Conservation (phyloP, 2,113 vertebrate species). For the Rhinichthys klamathensis region DNA sequence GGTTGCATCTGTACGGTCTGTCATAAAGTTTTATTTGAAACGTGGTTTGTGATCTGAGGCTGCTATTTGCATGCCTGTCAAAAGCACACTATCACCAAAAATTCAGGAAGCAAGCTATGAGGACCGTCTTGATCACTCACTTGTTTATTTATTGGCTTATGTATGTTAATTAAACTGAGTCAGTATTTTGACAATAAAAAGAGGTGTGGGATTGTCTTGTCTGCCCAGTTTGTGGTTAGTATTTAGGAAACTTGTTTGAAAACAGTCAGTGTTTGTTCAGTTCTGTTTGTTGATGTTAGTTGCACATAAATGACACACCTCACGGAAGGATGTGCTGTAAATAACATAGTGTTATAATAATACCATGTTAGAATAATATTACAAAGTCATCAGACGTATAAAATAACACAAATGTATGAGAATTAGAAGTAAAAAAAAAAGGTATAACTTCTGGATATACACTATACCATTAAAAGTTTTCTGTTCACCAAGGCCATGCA, state of each 20-base stretch:
- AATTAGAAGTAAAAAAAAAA: not conserved
- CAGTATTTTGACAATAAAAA: not conserved
- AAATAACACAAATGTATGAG: not conserved
- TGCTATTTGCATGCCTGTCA: not conserved
- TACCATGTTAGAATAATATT: not conserved
- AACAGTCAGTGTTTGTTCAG: not conserved
- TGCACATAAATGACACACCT: not conserved
- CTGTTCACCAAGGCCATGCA: not conserved
- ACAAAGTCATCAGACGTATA: not conserved
- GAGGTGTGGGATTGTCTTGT: not conserved
- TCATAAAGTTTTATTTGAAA: constrained; percentile 9
- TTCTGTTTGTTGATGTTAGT: not conserved
- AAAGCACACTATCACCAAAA: not conserved
- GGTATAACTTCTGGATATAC: not conserved
- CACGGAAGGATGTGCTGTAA: not conserved
- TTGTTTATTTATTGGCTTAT: not conserved
- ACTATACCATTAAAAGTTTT: not conserved
- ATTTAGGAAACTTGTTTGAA: not conserved
- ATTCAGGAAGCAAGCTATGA: not conserved
- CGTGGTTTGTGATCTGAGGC: constrained; percentile 6
- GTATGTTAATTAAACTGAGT: not conserved
- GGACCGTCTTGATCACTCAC: not conserved
- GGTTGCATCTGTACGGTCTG: not conserved
- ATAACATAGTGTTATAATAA: not conserved
- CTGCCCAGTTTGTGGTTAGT: not conserved